Base-by-base conservation (phyloP, 2,797 vertebrate genomes). In the Syngnathus rostellatus region DNA sequence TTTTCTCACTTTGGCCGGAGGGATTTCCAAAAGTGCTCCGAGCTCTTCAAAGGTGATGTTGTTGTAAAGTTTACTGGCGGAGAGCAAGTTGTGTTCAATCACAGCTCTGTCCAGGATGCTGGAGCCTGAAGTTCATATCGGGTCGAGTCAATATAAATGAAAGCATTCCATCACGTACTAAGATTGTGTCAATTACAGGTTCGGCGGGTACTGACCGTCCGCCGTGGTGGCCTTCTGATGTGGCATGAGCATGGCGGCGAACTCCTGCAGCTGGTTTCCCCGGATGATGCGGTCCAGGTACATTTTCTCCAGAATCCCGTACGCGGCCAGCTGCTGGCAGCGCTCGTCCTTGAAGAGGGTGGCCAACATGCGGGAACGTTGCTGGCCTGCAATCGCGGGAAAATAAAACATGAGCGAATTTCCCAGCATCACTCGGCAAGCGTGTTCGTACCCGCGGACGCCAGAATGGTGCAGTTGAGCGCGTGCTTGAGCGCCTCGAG, bases 41-140 rank as follows among this genome's bases (percentile, higher is more conserved):
- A 99, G 91, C 79, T 99, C 97, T 89, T 98, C 96, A 82, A 99
- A 99, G 0, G 97, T 99, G 77, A 99, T 99, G 82, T 99, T 99
- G 86, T 99, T 98, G 89, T 99, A 99, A 40, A 99, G 94, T 88
- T 99, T 99, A 87, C 97, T 99, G 7, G 97, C 97, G 71, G 97
- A 99, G 19, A 99, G 81, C 25, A 99, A 91, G 83, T 99, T 99
- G 89, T 99, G 97, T 75, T 99, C 97, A 73, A 99, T 99, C 75
- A 99, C 97, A 31, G 97, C 97, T 92, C 97, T 91, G 88, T 99
- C 97, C 46, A 99, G 88, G 77, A 99, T 99, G 87, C 97, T 99
- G 66, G 97, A 99, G 81, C 97, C 97, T 98, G 81, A 62, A 48
- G 58, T 19, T 19, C 5, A 21, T 25, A 16, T 16, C 55, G 10